phyloP scores from a whole-genome alignment of 2,797 vertebrate genomes.

The Enteromius argenteus region DNA sequence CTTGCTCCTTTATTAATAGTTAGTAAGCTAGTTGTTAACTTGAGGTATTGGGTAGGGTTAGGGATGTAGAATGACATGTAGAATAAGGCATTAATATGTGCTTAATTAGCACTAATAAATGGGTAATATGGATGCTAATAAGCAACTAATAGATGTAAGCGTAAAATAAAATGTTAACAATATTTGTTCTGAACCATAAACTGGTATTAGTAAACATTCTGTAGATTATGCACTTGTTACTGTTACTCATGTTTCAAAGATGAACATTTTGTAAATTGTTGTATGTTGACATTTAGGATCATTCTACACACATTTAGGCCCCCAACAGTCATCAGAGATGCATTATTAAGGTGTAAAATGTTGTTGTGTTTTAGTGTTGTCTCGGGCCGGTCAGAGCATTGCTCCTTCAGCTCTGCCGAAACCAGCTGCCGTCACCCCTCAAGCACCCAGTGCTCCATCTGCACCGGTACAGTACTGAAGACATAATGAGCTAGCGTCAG shows the following conservation, averaged over 20 bases:
- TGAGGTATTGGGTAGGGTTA: no score
- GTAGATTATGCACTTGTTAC: neutral
- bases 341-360: neutral
- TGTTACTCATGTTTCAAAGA: neutral
- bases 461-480: slow-evolving; percentile 77
- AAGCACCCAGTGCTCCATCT: slow-evolving; percentile 71
- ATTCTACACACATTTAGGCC: neutral
- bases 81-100: no score
- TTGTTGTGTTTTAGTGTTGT: slow-evolving; percentile 62
- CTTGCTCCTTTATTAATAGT: no score
- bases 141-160: no score
- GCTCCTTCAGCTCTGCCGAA: slow-evolving; percentile 78
- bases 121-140: no score
- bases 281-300: neutral
- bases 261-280: neutral
- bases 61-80: no score
- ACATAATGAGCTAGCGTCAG: neutral
- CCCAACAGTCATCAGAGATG: neutral
- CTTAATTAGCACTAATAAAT: no score
- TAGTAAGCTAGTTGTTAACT: no score
- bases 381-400: slow-evolving; percentile 67
- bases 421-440: slow-evolving; percentile 72
- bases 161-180: no score
- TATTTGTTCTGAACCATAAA: neutral
- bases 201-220: neutral